Evolutionary conservation across 1,140 invertebrate species (phyloP).

Genomic region (Brevipalpus yothersi): DNA sequence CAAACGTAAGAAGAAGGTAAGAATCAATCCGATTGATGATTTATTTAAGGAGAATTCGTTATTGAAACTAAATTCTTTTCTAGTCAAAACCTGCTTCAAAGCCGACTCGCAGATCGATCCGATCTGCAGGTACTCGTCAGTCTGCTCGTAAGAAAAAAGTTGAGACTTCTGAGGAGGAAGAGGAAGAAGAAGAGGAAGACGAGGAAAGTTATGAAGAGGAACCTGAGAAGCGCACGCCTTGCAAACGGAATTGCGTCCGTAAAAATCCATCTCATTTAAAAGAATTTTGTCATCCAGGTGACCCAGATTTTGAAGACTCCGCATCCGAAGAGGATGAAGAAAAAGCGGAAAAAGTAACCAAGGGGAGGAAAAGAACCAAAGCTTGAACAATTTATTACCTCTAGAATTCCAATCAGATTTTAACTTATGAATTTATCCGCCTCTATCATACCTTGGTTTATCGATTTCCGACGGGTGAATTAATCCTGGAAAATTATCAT

Average conservation of each 20-base stretch:
- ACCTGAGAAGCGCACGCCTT: slow-evolving; percentile 7
- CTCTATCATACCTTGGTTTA: too few relatives aligned
- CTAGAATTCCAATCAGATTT: neutral
- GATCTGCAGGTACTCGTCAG: neutral
- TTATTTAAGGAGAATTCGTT: neutral
- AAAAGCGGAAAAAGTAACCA: slow-evolving; percentile 1
- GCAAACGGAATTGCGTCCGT: slow-evolving; percentile 6
- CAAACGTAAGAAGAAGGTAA: neutral
- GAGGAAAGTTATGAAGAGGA: slow-evolving; percentile 3
- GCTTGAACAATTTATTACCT: neutral
- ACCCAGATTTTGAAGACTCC: slow-evolving; percentile 11
- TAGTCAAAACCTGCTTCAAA: slow-evolving; percentile 1
- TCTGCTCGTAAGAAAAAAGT: neutral
- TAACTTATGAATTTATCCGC: too few relatives aligned
- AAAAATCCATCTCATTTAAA: neutral
- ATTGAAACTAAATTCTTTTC: neutral
- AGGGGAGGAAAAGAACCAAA: neutral
- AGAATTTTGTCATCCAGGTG: slow-evolving; percentile 10
- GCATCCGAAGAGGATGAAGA: slow-evolving; percentile 2
- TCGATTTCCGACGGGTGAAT: too few relatives aligned
- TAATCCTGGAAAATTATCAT: too few relatives aligned
- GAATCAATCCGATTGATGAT: neutral
- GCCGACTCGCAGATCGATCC: neutral
- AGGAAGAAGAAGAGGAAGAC: slow-evolving; percentile 6
- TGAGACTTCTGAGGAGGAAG: slow-evolving; percentile 5